Evolutionary conservation across 2,113 vertebrate species (phyloP).

Genomic region (Microcebus jonahi): DNA sequence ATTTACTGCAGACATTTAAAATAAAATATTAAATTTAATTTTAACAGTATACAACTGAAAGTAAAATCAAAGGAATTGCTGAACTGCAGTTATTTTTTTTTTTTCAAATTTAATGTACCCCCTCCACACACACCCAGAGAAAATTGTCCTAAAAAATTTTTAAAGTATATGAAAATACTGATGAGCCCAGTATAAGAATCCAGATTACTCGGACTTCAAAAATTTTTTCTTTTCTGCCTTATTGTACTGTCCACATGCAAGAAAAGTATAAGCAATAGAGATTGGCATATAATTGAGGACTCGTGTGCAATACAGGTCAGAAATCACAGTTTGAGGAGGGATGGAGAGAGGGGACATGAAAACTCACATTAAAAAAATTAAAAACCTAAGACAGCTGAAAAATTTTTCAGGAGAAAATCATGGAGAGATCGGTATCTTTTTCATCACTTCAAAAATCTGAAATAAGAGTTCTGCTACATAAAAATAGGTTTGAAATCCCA

Average conservation of each 20-base stretch:
- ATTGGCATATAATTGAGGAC: neutral
- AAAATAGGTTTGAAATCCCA: neutral
- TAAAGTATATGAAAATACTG: neutral
- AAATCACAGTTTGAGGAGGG: neutral
- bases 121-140: neutral
- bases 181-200: neutral
- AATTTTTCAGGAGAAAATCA: neutral
- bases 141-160: neutral
- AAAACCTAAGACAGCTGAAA: neutral
- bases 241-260: neutral
- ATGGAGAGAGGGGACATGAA: neutral
- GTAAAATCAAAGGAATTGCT: neutral
- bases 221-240: neutral
- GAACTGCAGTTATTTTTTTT: neutral
- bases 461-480: neutral
- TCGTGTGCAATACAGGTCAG: neutral
- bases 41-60: slow-evolving; percentile 1
- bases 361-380: neutral
- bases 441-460: slow-evolving; percentile 9
- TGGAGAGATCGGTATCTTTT: neutral
- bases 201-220: slow-evolving; percentile 31
- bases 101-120: neutral
- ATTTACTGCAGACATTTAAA: slow-evolving; percentile 10
- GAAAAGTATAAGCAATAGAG: neutral
- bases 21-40: slow-evolving; percentile 3